Evolutionary conservation across 2,797 vertebrate species (phyloP).

Genomic region (Phoebastria nigripes): DNA sequence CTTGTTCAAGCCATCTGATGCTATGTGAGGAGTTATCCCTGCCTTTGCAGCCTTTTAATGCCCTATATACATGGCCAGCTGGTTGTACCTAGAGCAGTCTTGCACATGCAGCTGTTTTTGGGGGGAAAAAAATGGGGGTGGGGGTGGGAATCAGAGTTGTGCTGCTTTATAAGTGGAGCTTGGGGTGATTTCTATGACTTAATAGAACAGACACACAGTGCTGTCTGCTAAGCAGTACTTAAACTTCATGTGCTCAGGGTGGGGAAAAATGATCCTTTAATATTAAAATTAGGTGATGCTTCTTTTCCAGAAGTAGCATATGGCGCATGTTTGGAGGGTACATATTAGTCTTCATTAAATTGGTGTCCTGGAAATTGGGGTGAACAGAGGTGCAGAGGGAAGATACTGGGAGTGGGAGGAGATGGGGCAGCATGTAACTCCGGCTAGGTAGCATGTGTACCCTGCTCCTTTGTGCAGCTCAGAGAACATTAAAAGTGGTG

Average conservation of each 20-base stretch:
- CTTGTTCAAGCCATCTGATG: neutral
- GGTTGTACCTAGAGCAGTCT: neutral
- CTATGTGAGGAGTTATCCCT: neutral
- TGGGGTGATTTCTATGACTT: neutral
- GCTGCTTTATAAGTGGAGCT: neutral
- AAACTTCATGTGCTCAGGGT: neutral
- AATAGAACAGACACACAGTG: neutral
- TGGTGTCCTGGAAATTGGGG: slow-evolving; percentile 16
- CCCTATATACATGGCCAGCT: neutral
- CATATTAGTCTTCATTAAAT: slow-evolving; percentile 36
- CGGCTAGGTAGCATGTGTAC: neutral
- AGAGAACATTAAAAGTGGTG: neutral
- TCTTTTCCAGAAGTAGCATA: neutral
- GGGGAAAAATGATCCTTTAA: slow-evolving; percentile 9
- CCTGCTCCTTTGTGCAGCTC: neutral
- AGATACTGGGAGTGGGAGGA: neutral
- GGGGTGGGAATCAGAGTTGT: neutral
- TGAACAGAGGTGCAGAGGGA: neutral
- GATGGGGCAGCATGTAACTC: neutral
- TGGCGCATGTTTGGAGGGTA: neutral
- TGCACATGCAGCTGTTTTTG: neutral
- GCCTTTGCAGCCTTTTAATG: neutral
- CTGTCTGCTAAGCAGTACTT: neutral
- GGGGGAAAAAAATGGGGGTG: accelerated
- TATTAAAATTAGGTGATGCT: neutral